These are phyloP conservation scores for Drosophila macrospina DNA, from an alignment of 2,888 invertebrate genomes.

Conservation along the genomic window DNA sequence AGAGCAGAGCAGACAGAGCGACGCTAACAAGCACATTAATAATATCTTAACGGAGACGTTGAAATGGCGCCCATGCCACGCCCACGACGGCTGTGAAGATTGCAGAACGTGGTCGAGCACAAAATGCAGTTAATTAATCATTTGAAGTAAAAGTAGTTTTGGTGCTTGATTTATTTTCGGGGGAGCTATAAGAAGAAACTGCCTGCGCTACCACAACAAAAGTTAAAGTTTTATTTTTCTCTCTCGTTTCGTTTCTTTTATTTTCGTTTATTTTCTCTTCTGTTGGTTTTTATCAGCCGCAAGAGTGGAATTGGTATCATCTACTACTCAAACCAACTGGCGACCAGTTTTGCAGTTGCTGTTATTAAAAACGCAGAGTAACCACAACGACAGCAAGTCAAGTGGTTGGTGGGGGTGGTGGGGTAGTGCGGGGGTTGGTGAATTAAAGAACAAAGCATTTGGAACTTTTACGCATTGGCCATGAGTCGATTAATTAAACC, in stretches of 20 bases:
- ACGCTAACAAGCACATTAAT: conserved; percentile 74
- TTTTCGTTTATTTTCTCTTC: conserved; percentile 9
- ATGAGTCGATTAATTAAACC: conserved; percentile 78
- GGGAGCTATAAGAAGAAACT: conserved; percentile 53
- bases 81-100: too few relatives aligned
- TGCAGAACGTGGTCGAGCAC: conserved; percentile 68
- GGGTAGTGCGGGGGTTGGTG: too few relatives aligned
- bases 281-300: too few relatives aligned
- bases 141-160: conserved; percentile 72
- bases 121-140: conserved; percentile 80
- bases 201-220: conserved; percentile 59
- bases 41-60: conserved; percentile 70
- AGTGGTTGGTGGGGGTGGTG: not conserved
- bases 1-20: conserved; percentile 12
- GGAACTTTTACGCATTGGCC: conserved; percentile 26
- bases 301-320: not conserved
- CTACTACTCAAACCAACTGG: conserved; percentile 15
- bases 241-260: conserved; percentile 42
- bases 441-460: not conserved
- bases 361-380: conserved; percentile 55
- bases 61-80: conserved; percentile 47
- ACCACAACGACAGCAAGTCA: conserved; percentile 57
- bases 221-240: conserved; percentile 48
- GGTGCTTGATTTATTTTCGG: conserved; percentile 75
- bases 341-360: conserved; percentile 41